Percentiles rank a stretch among this genome's conserved stretches.
These are phyloP conservation scores for Cossypha niveicapilla DNA, from an alignment of 2,797 vertebrate genomes.

Conservation along the genomic window DNA sequence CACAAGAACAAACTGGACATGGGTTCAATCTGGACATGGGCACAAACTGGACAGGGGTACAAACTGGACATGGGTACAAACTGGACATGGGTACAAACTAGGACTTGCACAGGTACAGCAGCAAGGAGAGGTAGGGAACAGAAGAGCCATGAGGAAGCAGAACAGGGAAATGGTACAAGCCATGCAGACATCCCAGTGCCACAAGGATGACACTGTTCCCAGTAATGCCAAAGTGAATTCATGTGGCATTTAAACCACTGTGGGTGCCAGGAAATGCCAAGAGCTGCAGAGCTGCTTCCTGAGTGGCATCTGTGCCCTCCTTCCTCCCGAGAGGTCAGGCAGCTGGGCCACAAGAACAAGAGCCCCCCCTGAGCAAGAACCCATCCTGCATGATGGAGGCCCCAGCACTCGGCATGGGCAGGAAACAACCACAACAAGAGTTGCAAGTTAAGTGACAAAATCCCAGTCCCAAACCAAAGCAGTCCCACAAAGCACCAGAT, in stretches of 20 bases:
- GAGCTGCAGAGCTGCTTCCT: background rate
- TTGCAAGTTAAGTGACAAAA: background rate
- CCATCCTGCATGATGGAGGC: background rate
- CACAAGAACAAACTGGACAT: background rate
- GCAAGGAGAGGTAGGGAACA: background rate
- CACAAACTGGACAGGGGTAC: too few relatives aligned
- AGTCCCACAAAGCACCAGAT: background rate
- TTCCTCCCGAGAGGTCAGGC: fast-evolving
- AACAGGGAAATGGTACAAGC: background rate
- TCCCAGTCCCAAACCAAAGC: background rate
- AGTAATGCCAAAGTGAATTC: background rate
- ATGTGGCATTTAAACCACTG: fast-evolving
- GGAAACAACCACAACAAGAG: background rate
- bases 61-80: too few relatives aligned
- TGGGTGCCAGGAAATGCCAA: background rate
- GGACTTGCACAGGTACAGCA: background rate
- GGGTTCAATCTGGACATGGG: background rate
- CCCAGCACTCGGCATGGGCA: background rate
- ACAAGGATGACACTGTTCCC: background rate
- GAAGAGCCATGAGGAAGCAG: background rate
- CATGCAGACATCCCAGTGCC: background rate
- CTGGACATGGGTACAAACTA: background rate
- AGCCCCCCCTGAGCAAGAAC: background rate
- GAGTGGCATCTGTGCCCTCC: background rate
- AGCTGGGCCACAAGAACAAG: fast-evolving